phyloP scores from a whole-genome alignment of 1,140 invertebrate genomes.

The Cydia fagiglandana region DNA sequence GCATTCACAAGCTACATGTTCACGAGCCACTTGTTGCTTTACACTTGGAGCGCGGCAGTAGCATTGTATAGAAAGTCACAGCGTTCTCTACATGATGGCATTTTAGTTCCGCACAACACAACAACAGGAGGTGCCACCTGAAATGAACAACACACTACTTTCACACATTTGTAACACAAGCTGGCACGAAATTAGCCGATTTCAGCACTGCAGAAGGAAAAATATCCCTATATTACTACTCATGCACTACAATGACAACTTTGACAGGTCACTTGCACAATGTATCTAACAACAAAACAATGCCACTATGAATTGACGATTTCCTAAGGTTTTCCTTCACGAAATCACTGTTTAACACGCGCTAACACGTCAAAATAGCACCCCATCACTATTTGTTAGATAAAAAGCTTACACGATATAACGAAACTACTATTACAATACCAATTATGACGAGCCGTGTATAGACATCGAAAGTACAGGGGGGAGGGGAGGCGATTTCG shows the following conservation, averaged over 20 bases:
- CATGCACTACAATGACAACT: constrained; percentile 7
- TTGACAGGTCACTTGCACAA: constrained; percentile 24
- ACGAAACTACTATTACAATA: constrained; percentile 28
- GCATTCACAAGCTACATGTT: constrained; percentile 73
- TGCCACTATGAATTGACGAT: constrained; percentile 10
- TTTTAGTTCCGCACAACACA: constrained; percentile 53
- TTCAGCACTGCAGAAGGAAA: neutral
- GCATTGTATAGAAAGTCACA: constrained; percentile 77
- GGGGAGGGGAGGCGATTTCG: neutral
- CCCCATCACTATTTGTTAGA: neutral
- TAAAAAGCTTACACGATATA: constrained; percentile 7
- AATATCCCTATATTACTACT: neutral
- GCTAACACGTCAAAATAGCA: neutral
- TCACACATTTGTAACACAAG: constrained; percentile 35
- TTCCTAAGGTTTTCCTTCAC: neutral
- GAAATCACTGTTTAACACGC: neutral
- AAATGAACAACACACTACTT: constrained; percentile 43
- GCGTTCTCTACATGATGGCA: constrained; percentile 73
- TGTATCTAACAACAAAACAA: constrained; percentile 29
- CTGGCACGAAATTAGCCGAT: constrained; percentile 25
- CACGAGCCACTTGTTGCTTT: constrained; percentile 68
- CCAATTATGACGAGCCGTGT: constrained; percentile 8
- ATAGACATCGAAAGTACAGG: constrained; percentile 9
- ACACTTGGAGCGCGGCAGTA: constrained; percentile 74
- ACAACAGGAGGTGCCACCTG: constrained; percentile 57